Percentiles rank a stretch among this genome's conserved stretches.
Conservation (phyloP, 2,888 invertebrate genomes). For the Galeruca laticollis region DNA sequence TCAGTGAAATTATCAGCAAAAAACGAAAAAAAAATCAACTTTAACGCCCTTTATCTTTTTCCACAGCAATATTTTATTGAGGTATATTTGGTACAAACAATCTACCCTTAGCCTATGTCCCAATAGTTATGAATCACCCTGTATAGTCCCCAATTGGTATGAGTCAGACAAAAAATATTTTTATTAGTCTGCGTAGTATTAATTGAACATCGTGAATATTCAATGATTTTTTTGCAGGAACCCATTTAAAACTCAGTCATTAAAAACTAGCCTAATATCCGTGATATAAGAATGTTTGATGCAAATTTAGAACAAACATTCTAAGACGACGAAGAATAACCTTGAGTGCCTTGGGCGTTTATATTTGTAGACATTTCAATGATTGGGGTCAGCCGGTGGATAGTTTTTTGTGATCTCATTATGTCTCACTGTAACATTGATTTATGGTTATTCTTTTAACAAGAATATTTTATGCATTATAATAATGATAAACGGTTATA, state of each 20-base stretch:
- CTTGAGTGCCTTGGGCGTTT: constrained; percentile 22
- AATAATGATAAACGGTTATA: not conserved
- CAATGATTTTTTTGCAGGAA: too few species aligned
- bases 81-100: too few species aligned
- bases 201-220: too few species aligned
- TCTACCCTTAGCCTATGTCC: too few species aligned
- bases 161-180: too few species aligned
- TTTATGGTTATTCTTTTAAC: constrained; percentile 1
- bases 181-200: too few species aligned
- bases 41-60: too few species aligned
- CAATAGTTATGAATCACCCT: too few species aligned
- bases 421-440: constrained; percentile 18
- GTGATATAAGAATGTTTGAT: constrained; percentile 18
- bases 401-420: constrained; percentile 18
- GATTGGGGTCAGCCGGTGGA: constrained; percentile 31
- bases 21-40: too few species aligned
- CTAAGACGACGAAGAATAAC: constrained; percentile 26
- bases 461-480: not conserved
- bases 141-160: too few species aligned
- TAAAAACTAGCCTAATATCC: constrained; percentile 17
- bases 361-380: constrained; percentile 11
- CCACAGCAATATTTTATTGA: too few species aligned
- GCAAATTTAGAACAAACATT: constrained; percentile 29
- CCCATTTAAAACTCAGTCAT: not conserved
- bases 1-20: too few species aligned